phyloP scores from a whole-genome alignment of 2,888 invertebrate species.

The Celastrina argiolus region DNA sequence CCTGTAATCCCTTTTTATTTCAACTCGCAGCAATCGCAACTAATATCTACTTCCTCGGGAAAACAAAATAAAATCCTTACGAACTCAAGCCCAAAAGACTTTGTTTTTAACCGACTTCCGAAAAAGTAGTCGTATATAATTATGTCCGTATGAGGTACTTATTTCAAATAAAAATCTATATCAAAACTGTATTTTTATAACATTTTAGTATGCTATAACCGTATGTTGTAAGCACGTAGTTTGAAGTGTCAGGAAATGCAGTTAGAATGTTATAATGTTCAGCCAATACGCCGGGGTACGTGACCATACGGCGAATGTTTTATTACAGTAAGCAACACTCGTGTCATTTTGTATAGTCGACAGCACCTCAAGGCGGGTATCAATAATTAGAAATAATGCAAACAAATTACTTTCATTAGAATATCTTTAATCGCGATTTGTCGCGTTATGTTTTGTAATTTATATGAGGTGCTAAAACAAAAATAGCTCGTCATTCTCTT shows the following conservation, averaged over 20 bases:
- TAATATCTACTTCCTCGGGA: background rate
- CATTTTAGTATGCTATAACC: background rate
- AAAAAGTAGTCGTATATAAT: no score
- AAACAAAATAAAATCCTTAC: slow-evolving; percentile 9
- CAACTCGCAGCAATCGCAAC: slow-evolving; percentile 26
- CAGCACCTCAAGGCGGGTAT: background rate
- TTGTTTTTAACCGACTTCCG: background rate
- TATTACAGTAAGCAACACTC: background rate
- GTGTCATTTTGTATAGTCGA: background rate
- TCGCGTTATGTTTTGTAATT: no score
- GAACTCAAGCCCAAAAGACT: background rate
- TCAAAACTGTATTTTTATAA: background rate
- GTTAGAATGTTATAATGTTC: slow-evolving; percentile 17
- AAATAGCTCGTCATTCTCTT: no score
- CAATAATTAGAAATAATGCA: background rate
- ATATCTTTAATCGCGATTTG: no score
- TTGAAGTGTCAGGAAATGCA: slow-evolving; percentile 18
- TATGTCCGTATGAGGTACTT: no score
- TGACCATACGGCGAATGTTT: slow-evolving; percentile 6
- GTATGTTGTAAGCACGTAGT: slow-evolving; percentile 16
- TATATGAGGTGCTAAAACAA: no score
- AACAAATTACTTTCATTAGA: background rate
- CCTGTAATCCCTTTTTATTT: slow-evolving; percentile 26
- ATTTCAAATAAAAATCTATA: no score
- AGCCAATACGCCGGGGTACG: slow-evolving; percentile 1